These are phyloP conservation scores for Dolichotis patagonum DNA, from an alignment of 2,113 vertebrate genomes.

Conservation along the genomic window DNA sequence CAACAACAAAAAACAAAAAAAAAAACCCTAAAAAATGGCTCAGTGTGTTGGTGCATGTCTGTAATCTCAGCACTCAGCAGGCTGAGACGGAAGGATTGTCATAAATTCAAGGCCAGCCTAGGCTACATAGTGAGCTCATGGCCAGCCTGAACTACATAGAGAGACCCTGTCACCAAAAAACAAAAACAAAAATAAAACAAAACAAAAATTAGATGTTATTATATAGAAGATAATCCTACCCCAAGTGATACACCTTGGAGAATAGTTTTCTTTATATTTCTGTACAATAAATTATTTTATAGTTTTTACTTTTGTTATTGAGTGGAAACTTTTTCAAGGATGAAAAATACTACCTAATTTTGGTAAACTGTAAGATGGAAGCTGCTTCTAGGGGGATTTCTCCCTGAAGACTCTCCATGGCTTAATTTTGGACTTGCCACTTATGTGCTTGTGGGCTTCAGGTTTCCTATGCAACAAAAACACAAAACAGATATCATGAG, in stretches of 20 bases:
- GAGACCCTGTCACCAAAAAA: background rate
- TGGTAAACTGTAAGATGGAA: background rate
- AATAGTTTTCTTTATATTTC: slow-evolving; percentile 21
- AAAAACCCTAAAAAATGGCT: too few relatives aligned
- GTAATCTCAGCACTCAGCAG: background rate
- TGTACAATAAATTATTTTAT: background rate
- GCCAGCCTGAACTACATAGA: background rate
- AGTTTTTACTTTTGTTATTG: slow-evolving; percentile 16
- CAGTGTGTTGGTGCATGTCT: background rate
- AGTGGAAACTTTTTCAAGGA: background rate
- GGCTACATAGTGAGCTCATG: background rate
- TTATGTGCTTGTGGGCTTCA: slow-evolving; percentile 48
- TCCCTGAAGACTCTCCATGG: background rate
- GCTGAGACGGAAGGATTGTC: background rate
- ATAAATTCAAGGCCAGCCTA: background rate
- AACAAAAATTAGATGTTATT: background rate
- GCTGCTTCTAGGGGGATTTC: background rate
- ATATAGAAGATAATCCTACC: background rate
- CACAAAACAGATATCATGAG: slow-evolving; percentile 37
- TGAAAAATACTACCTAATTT: slow-evolving; percentile 41
- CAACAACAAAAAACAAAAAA: too few relatives aligned
- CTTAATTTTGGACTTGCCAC: background rate
- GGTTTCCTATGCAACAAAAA: slow-evolving; percentile 37
- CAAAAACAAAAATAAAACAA: background rate
- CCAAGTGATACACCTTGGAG: background rate